Evolutionary conservation across 2,797 vertebrate genomes (phyloP).

Genomic region (Tragelaphus oryx): DNA sequence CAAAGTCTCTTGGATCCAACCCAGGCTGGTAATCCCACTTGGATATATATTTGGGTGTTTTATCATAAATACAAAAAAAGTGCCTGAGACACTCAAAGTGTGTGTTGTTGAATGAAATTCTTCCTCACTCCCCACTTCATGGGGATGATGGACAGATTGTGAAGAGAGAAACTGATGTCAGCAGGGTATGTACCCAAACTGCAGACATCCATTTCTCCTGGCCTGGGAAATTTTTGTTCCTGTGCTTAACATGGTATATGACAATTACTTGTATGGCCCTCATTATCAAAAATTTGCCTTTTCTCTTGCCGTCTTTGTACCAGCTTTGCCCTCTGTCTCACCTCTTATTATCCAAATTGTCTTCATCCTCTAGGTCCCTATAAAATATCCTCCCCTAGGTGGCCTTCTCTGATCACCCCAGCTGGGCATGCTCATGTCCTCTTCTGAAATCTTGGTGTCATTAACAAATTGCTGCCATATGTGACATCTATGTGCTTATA

Average conservation of each 20-base stretch:
- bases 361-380: not conserved
- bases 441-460: not conserved
- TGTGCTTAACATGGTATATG: not conserved
- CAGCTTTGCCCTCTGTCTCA: not conserved
- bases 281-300: not conserved
- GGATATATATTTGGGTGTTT: slow-evolving; percentile 75
- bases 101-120: slow-evolving; percentile 57
- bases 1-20: slow-evolving; percentile 66
- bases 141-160: slow-evolving; percentile 8
- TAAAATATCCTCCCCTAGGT: not conserved
- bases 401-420: not conserved
- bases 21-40: slow-evolving; percentile 74
- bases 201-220: not conserved
- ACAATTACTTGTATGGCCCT: not conserved
- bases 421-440: not conserved
- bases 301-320: not conserved
- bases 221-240: not conserved
- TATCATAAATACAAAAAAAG: slow-evolving; percentile 68
- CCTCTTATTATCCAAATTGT: not conserved
- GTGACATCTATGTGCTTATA: not conserved
- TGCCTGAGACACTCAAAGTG: slow-evolving; percentile 49
- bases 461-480: not conserved
- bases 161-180: slow-evolving; percentile 28
- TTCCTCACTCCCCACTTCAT: not conserved
- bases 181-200: not conserved